Conservation (phyloP, 2,113 vertebrate genomes). For the Xenotilapia flavipinnis region DNA sequence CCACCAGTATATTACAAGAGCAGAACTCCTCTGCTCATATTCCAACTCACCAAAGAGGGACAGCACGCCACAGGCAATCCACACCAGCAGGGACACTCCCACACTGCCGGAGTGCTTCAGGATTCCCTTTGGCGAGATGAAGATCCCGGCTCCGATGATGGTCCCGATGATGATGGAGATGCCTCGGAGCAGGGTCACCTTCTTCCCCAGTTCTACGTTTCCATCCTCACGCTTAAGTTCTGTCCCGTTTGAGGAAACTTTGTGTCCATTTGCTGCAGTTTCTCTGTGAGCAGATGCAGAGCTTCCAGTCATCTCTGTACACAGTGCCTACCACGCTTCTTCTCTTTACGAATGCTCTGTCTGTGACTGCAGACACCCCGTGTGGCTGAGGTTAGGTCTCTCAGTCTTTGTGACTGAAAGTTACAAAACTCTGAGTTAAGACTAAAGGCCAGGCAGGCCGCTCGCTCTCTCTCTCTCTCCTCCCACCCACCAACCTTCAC, state of each 20-base stretch:
- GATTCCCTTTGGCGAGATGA: slow-evolving; percentile 96
- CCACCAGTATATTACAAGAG: not conserved
- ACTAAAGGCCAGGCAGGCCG: not conserved
- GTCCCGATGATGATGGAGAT: slow-evolving; percentile 92
- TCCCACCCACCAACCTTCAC: not conserved
- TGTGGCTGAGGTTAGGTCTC: not conserved
- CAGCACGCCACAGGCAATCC: slow-evolving; percentile 87
- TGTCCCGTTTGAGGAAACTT: not conserved
- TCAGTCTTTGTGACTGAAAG: not conserved
- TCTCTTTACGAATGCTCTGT: not conserved
- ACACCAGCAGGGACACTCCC: slow-evolving; percentile 88
- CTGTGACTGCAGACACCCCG: not conserved
- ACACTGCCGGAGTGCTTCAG: slow-evolving; percentile 86
- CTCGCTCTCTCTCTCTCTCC: not conserved
- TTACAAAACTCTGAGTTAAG: not conserved
- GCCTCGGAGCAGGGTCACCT: slow-evolving; percentile 87
- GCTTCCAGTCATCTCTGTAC: slow-evolving; percentile 73
- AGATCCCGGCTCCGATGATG: slow-evolving; percentile 95
- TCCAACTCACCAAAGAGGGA: slow-evolving; percentile 89
- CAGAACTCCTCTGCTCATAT: not conserved
- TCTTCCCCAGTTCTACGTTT: slow-evolving; percentile 85
- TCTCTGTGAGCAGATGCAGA: slow-evolving; percentile 55
- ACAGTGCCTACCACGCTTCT: not conserved
- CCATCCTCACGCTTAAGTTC: slow-evolving; percentile 21
- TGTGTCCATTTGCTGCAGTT: not conserved